Evolutionary conservation across 35 echinoderm and acorn worm species (phyloP), one percentile per base, ranked within the genome.

Genomic region (Eucidaris tribuloides): DNA sequence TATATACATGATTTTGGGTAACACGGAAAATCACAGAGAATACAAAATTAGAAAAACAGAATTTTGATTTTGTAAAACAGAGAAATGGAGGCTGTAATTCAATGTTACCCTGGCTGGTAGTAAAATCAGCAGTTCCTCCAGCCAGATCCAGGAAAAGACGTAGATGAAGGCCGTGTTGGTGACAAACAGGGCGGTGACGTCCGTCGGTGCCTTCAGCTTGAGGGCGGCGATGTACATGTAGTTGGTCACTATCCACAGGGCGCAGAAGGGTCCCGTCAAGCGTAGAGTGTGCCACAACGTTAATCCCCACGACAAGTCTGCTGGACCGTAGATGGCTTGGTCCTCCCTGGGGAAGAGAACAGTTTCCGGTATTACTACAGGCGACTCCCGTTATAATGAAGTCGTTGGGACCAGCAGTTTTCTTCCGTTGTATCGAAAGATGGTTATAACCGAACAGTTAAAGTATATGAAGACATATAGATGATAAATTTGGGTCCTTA

Each of bases 151-250:
- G 19, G 95, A 98, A 18, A 86, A 79, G 20, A 93, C 46, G 65
- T 98, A 98, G 28, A 98, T 86, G 42, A 98, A 90, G n/a, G 90
- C 95, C 20, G 95, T 98, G 43, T 98, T 98, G 30, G 95, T 89
- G 24, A 83, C 76, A 46, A 98, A 98, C 5, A 98, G 34, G 0
- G 90, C 87, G 0, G 87, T 90, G 40, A 93, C 95, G 31, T 89
- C 90, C 6, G 95, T 88, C 2, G 87, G 86, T 23, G 48, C 29
- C 36, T 84, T 93, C 6, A 86, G 37, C 19, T 87, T 83, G 28
- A 98, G 56, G 5, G 90, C 86, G 2, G 86, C 72, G 36, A 82
- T 79, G 19, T 89, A 98, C 77, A 98, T 88, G 41, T 98, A 98
- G 79, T 98, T 98, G 41, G 91, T 93, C 3, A 45, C 60, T 13